Evolutionary conservation across 2,797 vertebrate genomes (phyloP).

Genomic region (Acanthurus leucopareius): DNA sequence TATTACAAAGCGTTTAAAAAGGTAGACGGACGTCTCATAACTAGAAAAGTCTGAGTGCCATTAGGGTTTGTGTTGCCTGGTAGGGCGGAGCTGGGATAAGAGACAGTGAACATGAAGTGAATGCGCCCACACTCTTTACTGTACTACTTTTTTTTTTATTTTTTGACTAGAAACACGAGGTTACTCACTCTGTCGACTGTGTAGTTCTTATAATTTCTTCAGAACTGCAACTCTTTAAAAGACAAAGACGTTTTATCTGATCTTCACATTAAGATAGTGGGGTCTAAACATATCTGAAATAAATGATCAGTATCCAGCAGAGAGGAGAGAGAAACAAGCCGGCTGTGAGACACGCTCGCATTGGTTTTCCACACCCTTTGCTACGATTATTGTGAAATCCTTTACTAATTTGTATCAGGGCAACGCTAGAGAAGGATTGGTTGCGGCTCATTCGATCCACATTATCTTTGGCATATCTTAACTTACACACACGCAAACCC

Average conservation of each 20-base stretch:
- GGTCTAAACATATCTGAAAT: constrained; percentile 43
- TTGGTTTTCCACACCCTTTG: constrained; percentile 37
- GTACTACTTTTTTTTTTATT: constrained; percentile 29
- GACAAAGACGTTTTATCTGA: constrained; percentile 42
- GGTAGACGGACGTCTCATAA: constrained; percentile 43
- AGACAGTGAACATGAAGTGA: constrained; percentile 35
- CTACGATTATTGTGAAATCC: constrained; percentile 53
- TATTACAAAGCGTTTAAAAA: constrained; percentile 46
- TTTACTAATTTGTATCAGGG: constrained; percentile 60
- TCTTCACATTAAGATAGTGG: constrained; percentile 60
- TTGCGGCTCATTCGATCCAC: constrained; percentile 60
- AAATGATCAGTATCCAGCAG: constrained; percentile 28
- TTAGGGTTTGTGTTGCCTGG: constrained; percentile 40
- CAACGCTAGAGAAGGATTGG: constrained; percentile 44
- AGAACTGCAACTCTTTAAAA: constrained; percentile 42
- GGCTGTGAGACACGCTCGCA: constrained; percentile 1
- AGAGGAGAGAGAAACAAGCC: constrained; percentile 18
- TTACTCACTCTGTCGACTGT: constrained; percentile 32
- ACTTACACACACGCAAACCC: not conserved
- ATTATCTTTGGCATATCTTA: constrained; percentile 55
- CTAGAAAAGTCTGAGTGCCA: constrained; percentile 43
- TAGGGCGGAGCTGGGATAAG: constrained; percentile 35
- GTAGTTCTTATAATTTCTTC: constrained; percentile 50
- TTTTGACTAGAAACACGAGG: constrained; percentile 38
- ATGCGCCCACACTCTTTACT: constrained; percentile 10